Evolutionary conservation across 2,797 vertebrate species (phyloP), one percentile per base, ranked within the genome.

Genomic region (Lacerta agilis): DNA sequence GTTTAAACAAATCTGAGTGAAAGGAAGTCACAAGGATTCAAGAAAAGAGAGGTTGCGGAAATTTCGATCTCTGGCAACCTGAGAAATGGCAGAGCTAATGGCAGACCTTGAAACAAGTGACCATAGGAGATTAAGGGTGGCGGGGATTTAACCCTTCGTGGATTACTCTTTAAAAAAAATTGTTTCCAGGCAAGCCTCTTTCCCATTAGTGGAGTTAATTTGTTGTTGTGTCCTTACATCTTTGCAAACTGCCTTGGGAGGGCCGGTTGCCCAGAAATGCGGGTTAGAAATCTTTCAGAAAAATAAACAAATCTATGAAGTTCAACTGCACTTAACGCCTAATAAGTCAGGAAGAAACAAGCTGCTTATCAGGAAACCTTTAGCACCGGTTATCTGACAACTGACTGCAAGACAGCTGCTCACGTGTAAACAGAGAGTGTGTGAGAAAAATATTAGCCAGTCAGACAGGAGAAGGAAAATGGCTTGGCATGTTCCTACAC

Each of bases 71-170:
- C 94, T 95, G 93, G 92, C 93, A 95, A 79, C 92, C 87, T 82
- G 94, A 95, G 96, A 95, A 96, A 94, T 84, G 95, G 96, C 91
- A 94, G 95, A 94, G 94, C 94, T 95, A 93, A 95, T 78, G 90
- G 93, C 83, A 89, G 93, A 95, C 94, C 94, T 96, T 96, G 96
- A 97, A 97, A 95, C 93, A 96, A 97, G 95, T 95, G 95, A 95
- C 96, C 96, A 96, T 96, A 96, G 97, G 96, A 97, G 97, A 97
- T 97, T 93, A 95, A 95, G 93, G 94, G 88, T 97, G 96, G 95
- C 95, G 96, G 95, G 95, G 96, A 96, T 96, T 97, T 97, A 97
- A 97, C 96, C 96, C 96, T 96, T 97, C 93, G 89, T 93, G 93
- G 95, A 94, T 96, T 93, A 92, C 88, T 94, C 92, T 82, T 49